phyloP scores from a whole-genome alignment of 2,113 vertebrate species.

The Heloderma charlesbogerti region DNA sequence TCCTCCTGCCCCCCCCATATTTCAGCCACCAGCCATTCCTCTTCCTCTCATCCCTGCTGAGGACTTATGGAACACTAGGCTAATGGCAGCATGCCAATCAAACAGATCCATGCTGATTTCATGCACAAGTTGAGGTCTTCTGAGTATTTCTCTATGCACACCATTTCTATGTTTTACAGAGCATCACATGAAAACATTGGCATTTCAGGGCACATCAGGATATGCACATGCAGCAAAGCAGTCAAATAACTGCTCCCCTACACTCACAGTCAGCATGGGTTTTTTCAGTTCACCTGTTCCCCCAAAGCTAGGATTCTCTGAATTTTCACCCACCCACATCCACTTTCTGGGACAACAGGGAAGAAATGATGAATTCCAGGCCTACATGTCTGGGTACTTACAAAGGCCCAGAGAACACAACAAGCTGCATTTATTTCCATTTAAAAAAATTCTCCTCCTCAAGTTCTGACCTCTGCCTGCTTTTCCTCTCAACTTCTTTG shows the following conservation, averaged over 20 bases:
- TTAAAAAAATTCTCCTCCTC: neutral
- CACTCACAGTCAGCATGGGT: neutral
- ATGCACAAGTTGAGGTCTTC: neutral
- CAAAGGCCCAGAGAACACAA: neutral
- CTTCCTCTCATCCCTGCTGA: neutral
- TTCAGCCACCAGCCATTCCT: neutral
- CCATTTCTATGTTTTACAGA: neutral
- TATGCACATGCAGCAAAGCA: neutral
- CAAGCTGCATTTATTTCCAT: neutral
- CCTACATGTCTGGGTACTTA: neutral
- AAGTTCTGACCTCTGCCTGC: neutral
- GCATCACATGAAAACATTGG: neutral
- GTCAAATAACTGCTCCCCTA: neutral
- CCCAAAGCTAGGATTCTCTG: neutral
- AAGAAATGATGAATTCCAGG: neutral
- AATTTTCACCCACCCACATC: neutral
- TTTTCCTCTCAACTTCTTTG: neutral
- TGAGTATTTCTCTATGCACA: neutral
- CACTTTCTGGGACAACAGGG: no score
- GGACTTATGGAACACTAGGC: neutral
- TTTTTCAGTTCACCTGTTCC: neutral
- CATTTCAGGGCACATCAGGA: neutral
- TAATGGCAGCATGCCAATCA: neutral
- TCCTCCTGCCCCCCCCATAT: neutral
- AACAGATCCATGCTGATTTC: constrained; percentile 1